Base-by-base conservation (phyloP, 2,113 vertebrate species). In the Lepus americanus region DNA sequence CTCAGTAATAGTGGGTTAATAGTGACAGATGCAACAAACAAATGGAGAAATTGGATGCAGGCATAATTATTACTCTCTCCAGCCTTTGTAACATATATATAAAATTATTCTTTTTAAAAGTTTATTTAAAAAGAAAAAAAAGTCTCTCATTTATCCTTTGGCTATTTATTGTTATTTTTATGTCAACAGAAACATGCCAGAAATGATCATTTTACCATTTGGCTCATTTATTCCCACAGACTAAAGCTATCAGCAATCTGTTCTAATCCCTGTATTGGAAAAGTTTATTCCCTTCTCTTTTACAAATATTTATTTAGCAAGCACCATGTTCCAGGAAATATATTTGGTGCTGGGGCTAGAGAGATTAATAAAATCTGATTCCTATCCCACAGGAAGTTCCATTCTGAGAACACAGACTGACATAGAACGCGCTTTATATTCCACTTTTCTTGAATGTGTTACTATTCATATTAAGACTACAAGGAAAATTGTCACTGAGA, bases 161-260 rank as follows among this genome's bases (percentile, higher is more conserved):
- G 17, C 36, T 89, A 27, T 87, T 51, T 92, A 79, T 59, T 36
- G 23, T 67, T 14, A 86, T 14, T 13, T 79, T 79, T 31, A 80
- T 74, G 19, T 19, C 31, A 49, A 61, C 10, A 31, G 67, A 89
- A 85, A 59, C 53, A 63, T 49, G 33, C 44, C 80, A 74, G 36
- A 67, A 94, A 73, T 49, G 0, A 79, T 44, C 51, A 64, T 87
- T 91, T 91, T 73, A 86, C 33, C 73, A n/a, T 59, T 22, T 90
- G 74, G 31, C 59, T 89, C 49, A 69, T 86, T 49, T 90, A 8
- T 25, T 85, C 27, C 67, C 73, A 17, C 17, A 13, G 66, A 49
- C 33, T 49, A 51, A 92, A 73, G 79, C 33, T 20, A 51, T 36
- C 74, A 39, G 55, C 59, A 29, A 22, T 39, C 19, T 80, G 36